Percentiles rank a stretch among this genome's conserved stretches.
phyloP scores from a whole-genome alignment of 2,888 invertebrate genomes.

The Clitarchus hookeri region DNA sequence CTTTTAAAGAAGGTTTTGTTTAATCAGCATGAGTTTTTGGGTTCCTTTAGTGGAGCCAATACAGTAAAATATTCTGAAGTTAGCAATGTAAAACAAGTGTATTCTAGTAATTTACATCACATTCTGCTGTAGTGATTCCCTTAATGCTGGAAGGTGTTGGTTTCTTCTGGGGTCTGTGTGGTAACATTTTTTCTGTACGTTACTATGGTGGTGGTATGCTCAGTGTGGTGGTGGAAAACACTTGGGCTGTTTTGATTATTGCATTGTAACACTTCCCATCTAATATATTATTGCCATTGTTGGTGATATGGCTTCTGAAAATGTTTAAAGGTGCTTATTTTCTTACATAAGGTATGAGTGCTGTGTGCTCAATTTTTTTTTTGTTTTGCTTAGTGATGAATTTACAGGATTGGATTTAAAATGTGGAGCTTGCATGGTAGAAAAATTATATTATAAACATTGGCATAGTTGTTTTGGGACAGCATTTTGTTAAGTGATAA shows the following conservation, averaged over 20 bases:
- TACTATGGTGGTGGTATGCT: neutral
- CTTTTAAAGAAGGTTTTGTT: too few species aligned
- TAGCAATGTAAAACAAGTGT: neutral
- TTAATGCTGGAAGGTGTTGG: neutral
- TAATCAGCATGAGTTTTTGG: too few species aligned
- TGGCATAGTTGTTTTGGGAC: too few species aligned
- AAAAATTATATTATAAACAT: too few species aligned
- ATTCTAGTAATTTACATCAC: neutral
- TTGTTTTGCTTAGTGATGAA: neutral
- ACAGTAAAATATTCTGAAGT: neutral
- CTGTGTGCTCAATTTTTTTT: neutral
- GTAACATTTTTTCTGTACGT: neutral
- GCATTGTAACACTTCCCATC: neutral
- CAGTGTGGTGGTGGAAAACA: neutral
- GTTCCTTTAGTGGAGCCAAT: too few species aligned
- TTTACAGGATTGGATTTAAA: too few species aligned
- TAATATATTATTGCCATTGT: neutral
- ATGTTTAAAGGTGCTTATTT: neutral
- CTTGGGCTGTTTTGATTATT: neutral
- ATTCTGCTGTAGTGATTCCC: neutral
- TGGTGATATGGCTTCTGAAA: neutral
- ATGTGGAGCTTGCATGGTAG: neutral
- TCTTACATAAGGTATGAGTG: neutral
- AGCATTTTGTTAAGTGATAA: too few species aligned
- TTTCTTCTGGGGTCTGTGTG: conserved; percentile 14